A percentile compares a stretch with the other conserved stretches of the same genome.
These are phyloP conservation scores for Theristicus caerulescens DNA, from an alignment of 2,113 vertebrate species.

Conservation along the genomic window DNA sequence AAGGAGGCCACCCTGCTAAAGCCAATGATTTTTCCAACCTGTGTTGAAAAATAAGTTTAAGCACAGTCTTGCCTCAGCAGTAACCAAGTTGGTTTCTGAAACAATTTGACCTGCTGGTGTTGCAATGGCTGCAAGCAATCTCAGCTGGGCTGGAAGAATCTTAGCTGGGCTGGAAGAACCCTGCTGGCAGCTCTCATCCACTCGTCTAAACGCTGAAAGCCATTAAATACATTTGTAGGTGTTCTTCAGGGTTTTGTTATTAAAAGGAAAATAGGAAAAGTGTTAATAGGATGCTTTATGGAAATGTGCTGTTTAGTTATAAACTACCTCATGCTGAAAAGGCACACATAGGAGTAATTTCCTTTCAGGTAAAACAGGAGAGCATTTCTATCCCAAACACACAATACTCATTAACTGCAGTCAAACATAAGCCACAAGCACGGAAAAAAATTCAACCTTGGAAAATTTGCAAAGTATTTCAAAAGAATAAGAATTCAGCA, in stretches of 20 bases:
- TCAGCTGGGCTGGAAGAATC: background rate
- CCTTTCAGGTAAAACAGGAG: background rate
- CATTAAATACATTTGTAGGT: background rate
- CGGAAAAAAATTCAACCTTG: background rate
- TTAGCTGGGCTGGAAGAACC: background rate
- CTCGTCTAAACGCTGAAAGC: background rate
- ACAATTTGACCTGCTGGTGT: background rate
- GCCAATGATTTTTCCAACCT: background rate
- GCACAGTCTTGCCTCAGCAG: background rate
- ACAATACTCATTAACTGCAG: background rate
- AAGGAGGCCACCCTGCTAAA: background rate
- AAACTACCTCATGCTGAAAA: background rate
- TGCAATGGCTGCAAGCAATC: background rate
- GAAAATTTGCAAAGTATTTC: slow-evolving; percentile 3
- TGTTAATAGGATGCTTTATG: rapidly evolving
- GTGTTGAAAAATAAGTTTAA: background rate
- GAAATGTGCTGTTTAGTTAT: background rate
- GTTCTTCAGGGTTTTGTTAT: background rate
- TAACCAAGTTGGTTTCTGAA: background rate
- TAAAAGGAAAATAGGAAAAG: background rate
- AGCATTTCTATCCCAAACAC: background rate
- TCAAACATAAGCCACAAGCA: background rate
- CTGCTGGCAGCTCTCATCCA: background rate
- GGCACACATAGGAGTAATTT: background rate
- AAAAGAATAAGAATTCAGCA: background rate